A percentile compares a stretch with the other conserved stretches of the same genome.
phyloP scores from a whole-genome alignment of 2,888 invertebrate genomes.

The Litoditis marina region DNA sequence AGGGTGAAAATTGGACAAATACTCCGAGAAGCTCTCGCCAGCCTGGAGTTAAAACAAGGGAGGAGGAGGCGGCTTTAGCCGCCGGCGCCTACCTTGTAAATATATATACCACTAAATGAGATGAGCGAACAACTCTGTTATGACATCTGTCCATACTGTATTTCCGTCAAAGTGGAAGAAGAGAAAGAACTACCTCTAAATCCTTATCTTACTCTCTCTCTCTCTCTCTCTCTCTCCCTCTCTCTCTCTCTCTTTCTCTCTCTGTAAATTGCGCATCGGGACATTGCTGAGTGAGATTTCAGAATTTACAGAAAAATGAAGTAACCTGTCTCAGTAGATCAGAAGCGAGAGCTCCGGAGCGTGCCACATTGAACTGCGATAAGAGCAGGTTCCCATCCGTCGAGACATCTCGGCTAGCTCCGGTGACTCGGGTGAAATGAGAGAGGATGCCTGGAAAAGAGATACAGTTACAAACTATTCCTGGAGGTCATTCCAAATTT shows the following conservation, averaged over 20 bases:
- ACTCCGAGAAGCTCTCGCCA: too few species aligned
- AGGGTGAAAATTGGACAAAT: too few species aligned
- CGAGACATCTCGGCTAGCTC: slow-evolving; percentile 11
- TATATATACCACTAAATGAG: too few species aligned
- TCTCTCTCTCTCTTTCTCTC: neutral
- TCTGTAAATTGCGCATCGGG: neutral
- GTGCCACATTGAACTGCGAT: slow-evolving; percentile 19
- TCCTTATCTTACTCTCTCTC: neutral
- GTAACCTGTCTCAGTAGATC: slow-evolving; percentile 11
- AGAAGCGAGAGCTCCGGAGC: slow-evolving; percentile 6
- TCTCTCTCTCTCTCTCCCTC: neutral
- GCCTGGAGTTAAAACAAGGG: too few species aligned
- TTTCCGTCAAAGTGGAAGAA: too few species aligned
- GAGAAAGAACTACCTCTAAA: neutral
- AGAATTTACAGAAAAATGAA: neutral
- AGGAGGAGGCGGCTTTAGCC: too few species aligned
- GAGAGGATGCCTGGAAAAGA: slow-evolving; percentile 26
- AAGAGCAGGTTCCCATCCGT: slow-evolving; percentile 7
- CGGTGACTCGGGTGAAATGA: slow-evolving; percentile 21
- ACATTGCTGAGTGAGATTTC: neutral
- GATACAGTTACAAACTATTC: neutral
- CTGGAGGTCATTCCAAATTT: too few species aligned
- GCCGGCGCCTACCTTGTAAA: too few species aligned
- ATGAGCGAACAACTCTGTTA: too few species aligned
- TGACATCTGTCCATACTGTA: too few species aligned